phyloP scores from a whole-genome alignment of 2,888 invertebrate species.

The Athalia cordata region DNA sequence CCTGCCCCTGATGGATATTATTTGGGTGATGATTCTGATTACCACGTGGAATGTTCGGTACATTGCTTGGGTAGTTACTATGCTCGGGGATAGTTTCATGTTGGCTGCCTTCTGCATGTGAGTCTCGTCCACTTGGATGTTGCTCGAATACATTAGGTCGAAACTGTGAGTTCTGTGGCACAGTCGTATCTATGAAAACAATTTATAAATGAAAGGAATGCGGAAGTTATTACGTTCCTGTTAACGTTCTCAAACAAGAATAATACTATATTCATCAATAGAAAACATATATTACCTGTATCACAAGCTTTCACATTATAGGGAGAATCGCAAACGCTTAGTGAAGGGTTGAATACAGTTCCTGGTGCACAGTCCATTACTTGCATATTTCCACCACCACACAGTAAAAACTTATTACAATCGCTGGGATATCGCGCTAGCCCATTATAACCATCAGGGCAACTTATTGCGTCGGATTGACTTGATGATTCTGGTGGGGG shows the following conservation, averaged over 20 bases:
- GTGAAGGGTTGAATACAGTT: constrained; percentile 71
- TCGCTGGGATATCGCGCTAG: constrained; percentile 70
- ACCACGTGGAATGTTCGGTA: constrained; percentile 3
- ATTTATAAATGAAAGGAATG: neutral
- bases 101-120: neutral
- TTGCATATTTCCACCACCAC: constrained; percentile 68
- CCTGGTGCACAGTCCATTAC: constrained; percentile 73
- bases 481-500: neutral
- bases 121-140: neutral
- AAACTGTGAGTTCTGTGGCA: neutral
- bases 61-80: neutral
- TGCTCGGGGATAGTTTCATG: neutral
- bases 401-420: constrained; percentile 72
- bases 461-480: constrained; percentile 37
- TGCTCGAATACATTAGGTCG: neutral
- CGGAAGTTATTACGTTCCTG: neutral
- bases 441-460: constrained; percentile 62
- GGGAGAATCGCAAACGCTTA: constrained; percentile 71
- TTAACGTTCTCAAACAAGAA: neutral
- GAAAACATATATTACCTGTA: constrained; percentile 19
- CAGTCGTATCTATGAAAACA: neutral
- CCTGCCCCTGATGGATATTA: neutral
- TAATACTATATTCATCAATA: neutral
- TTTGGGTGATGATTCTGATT: neutral
- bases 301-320: constrained; percentile 69